Evolutionary conservation across 2,113 vertebrate genomes (phyloP).

Genomic region (Formicarius rufipectus): DNA sequence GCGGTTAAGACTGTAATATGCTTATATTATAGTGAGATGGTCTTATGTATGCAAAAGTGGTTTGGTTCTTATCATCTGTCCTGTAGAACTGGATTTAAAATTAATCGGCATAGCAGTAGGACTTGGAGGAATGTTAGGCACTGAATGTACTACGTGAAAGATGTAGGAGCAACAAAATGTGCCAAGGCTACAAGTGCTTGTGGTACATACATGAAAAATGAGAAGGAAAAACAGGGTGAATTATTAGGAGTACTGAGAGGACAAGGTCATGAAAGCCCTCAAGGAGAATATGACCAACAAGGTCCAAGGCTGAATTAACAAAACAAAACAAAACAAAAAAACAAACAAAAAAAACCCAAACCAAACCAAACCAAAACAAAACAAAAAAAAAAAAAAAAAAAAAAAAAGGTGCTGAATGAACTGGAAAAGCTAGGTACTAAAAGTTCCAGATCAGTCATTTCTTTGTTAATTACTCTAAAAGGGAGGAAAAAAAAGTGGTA

Average conservation of each 20-base stretch:
- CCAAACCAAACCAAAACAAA: too few relatives aligned
- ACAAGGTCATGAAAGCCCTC: constrained; percentile 22
- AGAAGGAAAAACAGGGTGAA: background rate
- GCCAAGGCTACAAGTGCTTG: background rate
- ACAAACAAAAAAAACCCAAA: too few relatives aligned
- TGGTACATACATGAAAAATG: background rate
- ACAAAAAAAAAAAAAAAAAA: background rate
- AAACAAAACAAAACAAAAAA: too few relatives aligned
- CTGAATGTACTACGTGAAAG: background rate
- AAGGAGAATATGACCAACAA: background rate
- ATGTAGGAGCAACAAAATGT: background rate
- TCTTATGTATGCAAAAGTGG: background rate
- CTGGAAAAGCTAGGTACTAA: background rate
- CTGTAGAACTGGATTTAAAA: background rate
- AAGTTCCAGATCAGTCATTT: background rate
- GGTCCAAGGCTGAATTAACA: background rate
- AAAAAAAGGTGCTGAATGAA: background rate
- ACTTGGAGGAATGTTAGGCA: background rate
- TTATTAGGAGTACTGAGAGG: background rate
- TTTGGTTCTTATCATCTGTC: background rate
- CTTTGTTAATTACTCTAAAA: background rate
- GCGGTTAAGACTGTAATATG: background rate
- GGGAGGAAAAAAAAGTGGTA: background rate
- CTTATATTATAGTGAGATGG: background rate
- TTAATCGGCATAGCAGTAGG: background rate